Conservation (phyloP, 2,888 invertebrate species). For the Pseudococcus jackbeardsleyi region DNA sequence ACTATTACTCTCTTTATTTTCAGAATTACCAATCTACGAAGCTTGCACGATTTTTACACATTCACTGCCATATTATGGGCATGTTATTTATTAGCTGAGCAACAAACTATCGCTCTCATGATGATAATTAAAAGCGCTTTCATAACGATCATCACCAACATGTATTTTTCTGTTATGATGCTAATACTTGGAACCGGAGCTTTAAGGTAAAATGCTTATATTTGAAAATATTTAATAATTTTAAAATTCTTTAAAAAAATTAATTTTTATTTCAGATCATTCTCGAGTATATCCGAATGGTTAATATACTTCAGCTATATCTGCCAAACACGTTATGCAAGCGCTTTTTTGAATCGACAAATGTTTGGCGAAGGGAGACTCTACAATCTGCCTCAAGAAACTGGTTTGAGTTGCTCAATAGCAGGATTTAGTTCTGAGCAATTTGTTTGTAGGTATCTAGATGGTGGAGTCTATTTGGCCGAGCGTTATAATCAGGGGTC, state of each 20-base stretch:
- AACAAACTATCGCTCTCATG: conserved; percentile 84
- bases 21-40: conserved; percentile 75
- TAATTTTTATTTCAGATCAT: conserved; percentile 74
- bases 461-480: conserved; percentile 79
- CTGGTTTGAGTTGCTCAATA: conserved; percentile 72
- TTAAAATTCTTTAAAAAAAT: neutral
- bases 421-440: conserved; percentile 70
- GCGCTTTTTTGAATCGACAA: conserved; percentile 81
- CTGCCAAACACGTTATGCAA: conserved; percentile 84
- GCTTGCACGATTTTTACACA: conserved; percentile 76
- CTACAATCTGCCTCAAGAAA: conserved; percentile 65
- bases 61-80: conserved; percentile 84
- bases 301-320: conserved; percentile 84
- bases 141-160: conserved; percentile 82
- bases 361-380: conserved; percentile 73
- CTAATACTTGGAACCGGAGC: conserved; percentile 80
- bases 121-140: conserved; percentile 85
- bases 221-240: too few relatives aligned
- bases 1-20: neutral
- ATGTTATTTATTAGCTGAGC: conserved; percentile 87
- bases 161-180: conserved; percentile 82
- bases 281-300: conserved; percentile 85
- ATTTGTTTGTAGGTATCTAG: conserved; percentile 77
- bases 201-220: conserved; percentile 74
- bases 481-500: conserved; percentile 78